A percentile compares a stretch with the other conserved stretches of the same genome.
Evolutionary conservation across 2,797 vertebrate species (phyloP).

Genomic region (Lepus oiostolus): DNA sequence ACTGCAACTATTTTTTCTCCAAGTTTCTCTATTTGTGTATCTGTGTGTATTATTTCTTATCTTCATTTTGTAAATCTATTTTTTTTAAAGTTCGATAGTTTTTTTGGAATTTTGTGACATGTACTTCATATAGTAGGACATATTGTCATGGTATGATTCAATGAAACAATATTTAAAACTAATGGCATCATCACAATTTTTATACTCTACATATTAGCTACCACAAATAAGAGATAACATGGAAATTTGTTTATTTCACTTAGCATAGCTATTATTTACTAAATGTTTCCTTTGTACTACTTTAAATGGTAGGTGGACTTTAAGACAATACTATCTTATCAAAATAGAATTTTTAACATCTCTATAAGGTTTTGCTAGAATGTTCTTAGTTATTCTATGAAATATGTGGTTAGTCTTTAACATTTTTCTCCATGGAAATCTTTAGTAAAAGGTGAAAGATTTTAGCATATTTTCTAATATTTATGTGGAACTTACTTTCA

Average conservation of each 20-base stretch:
- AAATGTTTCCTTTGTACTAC: background rate
- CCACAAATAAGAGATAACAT: no score
- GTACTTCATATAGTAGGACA: no score
- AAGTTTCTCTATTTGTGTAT: background rate
- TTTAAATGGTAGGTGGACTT: background rate
- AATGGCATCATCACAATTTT: no score
- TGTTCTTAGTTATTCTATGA: background rate
- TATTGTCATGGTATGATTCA: no score
- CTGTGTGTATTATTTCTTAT: no score
- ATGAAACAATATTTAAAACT: no score
- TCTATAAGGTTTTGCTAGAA: background rate
- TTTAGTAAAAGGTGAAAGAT: no score
- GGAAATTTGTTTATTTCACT: background rate
- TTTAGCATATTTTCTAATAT: background rate
- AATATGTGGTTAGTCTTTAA: accelerated
- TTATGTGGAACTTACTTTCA: background rate
- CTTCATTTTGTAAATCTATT: no score
- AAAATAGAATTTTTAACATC: background rate
- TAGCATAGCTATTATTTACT: constrained; percentile 33
- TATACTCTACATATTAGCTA: no score
- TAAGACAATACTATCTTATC: background rate
- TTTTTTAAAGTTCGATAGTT: no score
- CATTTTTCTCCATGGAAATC: no score
- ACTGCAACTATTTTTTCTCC: background rate
- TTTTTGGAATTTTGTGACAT: no score